Base-by-base conservation (phyloP, 2,113 vertebrate genomes). In the Rhinopomastus cyanomelas region DNA sequence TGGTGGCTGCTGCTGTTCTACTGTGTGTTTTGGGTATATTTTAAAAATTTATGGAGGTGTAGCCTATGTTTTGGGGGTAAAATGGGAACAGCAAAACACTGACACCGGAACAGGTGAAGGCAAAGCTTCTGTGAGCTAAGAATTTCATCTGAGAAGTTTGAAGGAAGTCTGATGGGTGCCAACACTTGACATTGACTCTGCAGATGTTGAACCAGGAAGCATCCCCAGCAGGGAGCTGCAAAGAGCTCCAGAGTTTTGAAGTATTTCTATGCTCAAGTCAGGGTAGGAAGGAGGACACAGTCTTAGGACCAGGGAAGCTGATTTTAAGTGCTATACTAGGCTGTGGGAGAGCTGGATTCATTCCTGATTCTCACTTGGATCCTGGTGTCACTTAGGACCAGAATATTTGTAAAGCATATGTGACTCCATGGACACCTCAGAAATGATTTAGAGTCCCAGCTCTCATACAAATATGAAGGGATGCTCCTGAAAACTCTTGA, bases 1-100 rank as follows among this genome's bases (percentile, higher is more conserved):
- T 55, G 20, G 61, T 89, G 73, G 73, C 65, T 91, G 59, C 62
- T 94, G 69, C 61, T 65, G 8, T 86, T 95, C 55, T 90, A 27
- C 71, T 61, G 42, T 21, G 27, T 27, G 12, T 36, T 51, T 71
- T 29, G 18, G n/a, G 64, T 25, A 19, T 53, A 53, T 73, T 48
- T 16, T 2, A 1, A 25, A 4, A 39, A 26, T 34, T 84, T n/a
- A 46, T 84, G 25, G 46, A 88, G 37, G 51, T 60, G 22, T 0
- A 71, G 39, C 20, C 16, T 71, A 83, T 75, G n/a, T 36, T 81
- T 65, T 32, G 13, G 8, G 8, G 26, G 26, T 75, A 75, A 76
- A 91, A 53, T 3, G 23, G 69, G 27, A 86, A 29, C 9, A 11
- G 30, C 53, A 68, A 81, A 81, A 75, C 75, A 49, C 53, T 82